Conservation (phyloP, 1,140 invertebrate genomes). For the Drosophila tropicalis region DNA sequence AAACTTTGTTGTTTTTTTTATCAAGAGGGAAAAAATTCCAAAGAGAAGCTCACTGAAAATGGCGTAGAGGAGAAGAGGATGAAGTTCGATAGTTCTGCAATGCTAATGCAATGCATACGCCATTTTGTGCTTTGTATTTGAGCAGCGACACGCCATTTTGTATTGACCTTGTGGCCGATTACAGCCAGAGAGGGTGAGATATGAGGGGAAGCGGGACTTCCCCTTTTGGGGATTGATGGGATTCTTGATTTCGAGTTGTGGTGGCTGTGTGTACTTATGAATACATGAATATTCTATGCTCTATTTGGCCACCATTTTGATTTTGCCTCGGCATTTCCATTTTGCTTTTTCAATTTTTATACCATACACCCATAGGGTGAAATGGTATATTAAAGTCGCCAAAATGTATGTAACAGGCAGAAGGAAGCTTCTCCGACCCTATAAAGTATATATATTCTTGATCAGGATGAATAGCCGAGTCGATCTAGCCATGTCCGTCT, state of each 20-base stretch:
- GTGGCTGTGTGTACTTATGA: conserved; percentile 1
- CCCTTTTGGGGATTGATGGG: conserved; percentile 15
- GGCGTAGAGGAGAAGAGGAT: not conserved
- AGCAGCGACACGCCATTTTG: conserved; percentile 19
- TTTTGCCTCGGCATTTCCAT: not conserved
- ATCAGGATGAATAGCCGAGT: no score
- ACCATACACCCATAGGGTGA: no score
- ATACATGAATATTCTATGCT: conserved; percentile 17
- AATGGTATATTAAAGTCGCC: no score
- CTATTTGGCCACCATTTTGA: conserved; percentile 19
- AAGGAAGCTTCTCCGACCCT: no score
- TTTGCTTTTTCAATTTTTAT: not conserved
- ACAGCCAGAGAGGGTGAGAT: not conserved
- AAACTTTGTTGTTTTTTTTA: conserved; percentile 8
- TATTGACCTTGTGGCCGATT: conserved; percentile 21
- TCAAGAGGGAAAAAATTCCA: not conserved
- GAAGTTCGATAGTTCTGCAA: conserved; percentile 13
- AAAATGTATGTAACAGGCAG: no score
- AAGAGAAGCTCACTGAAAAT: not conserved
- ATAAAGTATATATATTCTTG: no score
- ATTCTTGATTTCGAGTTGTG: conserved; percentile 16
- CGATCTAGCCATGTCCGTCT: no score
- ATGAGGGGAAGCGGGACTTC: not conserved
- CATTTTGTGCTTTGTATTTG: conserved; percentile 24
- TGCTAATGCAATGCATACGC: conserved; percentile 20